Evolutionary conservation across 2,113 vertebrate species (phyloP), one percentile per base, ranked within the genome.

Genomic region (Labrus mixtus): DNA sequence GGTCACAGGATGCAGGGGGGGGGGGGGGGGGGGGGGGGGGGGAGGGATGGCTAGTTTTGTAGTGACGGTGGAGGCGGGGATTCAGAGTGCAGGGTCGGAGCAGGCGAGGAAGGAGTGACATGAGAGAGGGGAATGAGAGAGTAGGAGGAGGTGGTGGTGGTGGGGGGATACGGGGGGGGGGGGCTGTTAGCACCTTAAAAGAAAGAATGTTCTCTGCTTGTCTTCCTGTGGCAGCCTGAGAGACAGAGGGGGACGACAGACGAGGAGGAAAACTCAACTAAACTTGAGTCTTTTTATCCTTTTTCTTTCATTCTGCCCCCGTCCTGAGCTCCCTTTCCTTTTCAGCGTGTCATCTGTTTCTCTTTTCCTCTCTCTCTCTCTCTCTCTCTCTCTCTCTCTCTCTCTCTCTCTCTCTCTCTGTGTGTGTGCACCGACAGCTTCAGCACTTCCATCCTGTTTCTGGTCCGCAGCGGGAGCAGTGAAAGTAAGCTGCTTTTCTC

Each of bases 131-230:
- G 73, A 65, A 67, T 53, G 67, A 72, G 78, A 64, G 75, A 70
- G 75, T 54, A 43, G 54, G 75, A 25, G 61, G 62, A 11, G 46
- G 12, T 9, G 41, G 56, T 17, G 46, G 46, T 10, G 16, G 16
- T 79, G 57, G 56, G 59, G 59, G 63, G 77, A 58, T 60, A 68
- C 69, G 22, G 23, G 76, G 29, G 29, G 29, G 3, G 90, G 90
- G 86, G 85, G 86, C 79, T 79, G 72, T 83, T 92, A 83, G 92
- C 86, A 84, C 89, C 87, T 93, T 83, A 84, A 83, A 73, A 92
- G 87, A 90, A 90, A 88, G 90, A 93, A 93, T 91, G 91, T 85
- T 90, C 70, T 85, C 63, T 74, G 80, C 88, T 84, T 79, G 78
- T 85, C 83, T 89, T 86, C 56, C 66, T 85, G 64, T 76, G 76